Percentiles rank a stretch among this genome's conserved stretches.
phyloP scores from a whole-genome alignment of 2,113 vertebrate species.

The Emydura subglobosa region DNA sequence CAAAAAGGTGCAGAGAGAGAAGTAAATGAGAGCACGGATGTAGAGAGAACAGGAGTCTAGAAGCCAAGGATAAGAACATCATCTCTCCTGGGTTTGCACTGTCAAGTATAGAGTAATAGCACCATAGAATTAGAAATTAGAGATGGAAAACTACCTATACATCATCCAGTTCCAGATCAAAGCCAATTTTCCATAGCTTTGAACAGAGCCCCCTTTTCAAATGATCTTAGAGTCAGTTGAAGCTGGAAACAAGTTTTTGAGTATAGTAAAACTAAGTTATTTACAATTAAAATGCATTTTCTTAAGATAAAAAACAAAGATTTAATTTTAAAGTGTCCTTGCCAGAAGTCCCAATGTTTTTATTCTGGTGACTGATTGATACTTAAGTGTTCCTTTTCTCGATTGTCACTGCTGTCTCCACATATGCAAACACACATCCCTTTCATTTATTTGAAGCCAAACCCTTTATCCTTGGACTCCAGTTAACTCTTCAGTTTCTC shows the following conservation, averaged over 20 bases:
- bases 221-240: constrained; percentile 6
- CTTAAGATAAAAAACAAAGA: not conserved
- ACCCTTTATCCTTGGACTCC: not conserved
- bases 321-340: not conserved
- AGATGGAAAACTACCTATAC: not conserved
- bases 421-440: not conserved
- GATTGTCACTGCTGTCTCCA: not conserved
- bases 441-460: constrained; percentile 1
- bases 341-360: not conserved
- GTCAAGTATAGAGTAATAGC: not conserved
- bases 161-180: not conserved
- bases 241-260: not conserved
- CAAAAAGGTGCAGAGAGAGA: not conserved
- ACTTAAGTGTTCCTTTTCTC: not conserved
- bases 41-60: constrained; percentile 9
- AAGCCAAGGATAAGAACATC: constrained; percentile 8
- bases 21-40: not conserved
- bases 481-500: constrained; percentile 28
- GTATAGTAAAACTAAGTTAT: constrained; percentile 29
- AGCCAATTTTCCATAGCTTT: constrained; percentile 1
- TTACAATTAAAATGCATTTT: constrained; percentile 2
- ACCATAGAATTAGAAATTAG: not conserved
- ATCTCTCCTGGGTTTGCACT: constrained; percentile 3
- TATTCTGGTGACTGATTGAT: not conserved
- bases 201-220: not conserved